A percentile compares a stretch with the other conserved stretches of the same genome.
Evolutionary conservation across 2,888 invertebrate genomes (phyloP).

Genomic region (Microchrysa polita): DNA sequence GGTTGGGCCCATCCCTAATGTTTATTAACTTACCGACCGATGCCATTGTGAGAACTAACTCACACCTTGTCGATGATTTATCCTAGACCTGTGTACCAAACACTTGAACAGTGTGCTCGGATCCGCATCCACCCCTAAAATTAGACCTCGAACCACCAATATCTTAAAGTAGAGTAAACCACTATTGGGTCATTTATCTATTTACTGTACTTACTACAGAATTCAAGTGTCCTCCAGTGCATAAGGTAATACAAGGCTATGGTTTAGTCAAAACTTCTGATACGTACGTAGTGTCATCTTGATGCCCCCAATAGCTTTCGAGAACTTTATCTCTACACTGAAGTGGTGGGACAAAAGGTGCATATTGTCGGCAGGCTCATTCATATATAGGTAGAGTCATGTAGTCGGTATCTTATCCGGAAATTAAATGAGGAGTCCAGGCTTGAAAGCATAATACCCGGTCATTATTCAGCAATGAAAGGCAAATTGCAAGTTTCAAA

Average conservation of each 20-base stretch:
- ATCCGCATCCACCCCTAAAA: not conserved
- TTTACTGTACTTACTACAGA: too few species aligned
- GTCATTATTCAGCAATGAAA: slow-evolving; percentile 31
- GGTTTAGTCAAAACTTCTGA: not conserved
- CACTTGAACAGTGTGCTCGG: not conserved
- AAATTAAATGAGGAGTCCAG: slow-evolving; percentile 17
- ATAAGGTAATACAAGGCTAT: not conserved
- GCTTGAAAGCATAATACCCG: slow-evolving; percentile 16
- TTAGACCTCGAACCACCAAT: not conserved
- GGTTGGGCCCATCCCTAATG: too few species aligned
- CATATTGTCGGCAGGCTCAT: not conserved
- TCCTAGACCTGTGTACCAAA: not conserved
- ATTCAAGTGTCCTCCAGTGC: not conserved
- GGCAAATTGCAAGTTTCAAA: slow-evolving; percentile 19
- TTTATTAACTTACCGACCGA: not conserved
- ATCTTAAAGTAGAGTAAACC: not conserved
- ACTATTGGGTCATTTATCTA: not conserved
- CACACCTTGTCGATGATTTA: not conserved
- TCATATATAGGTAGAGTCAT: too few species aligned
- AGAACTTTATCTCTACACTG: not conserved
- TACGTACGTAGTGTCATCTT: not conserved
- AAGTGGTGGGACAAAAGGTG: not conserved
- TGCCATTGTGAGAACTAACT: not conserved
- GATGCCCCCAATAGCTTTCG: too few species aligned
- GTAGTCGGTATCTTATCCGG: slow-evolving; percentile 5